Conservation (phyloP, 2,797 vertebrate species). For the Sebastes steindachneri region DNA sequence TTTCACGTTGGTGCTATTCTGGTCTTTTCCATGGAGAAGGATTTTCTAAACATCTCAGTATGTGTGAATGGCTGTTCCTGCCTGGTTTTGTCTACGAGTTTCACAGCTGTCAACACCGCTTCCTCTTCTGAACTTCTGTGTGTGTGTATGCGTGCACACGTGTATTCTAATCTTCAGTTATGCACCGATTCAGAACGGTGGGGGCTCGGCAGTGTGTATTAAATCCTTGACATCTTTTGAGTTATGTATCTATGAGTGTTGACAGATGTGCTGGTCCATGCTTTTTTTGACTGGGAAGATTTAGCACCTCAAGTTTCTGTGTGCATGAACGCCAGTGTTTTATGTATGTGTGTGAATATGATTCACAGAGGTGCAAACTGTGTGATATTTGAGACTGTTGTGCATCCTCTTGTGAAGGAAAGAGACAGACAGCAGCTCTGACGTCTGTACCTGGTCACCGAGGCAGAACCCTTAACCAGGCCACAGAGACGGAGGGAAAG, state of each 20-base stretch:
- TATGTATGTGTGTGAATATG: neutral
- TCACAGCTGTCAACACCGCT: constrained; percentile 58
- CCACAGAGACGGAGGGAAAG: constrained; percentile 32
- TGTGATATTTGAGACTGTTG: constrained; percentile 16
- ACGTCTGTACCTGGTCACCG: constrained; percentile 53
- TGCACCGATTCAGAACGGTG: neutral
- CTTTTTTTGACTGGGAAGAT: constrained; percentile 46
- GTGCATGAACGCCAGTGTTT: constrained; percentile 11
- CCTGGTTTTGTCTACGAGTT: constrained; percentile 47
- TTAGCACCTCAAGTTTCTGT: constrained; percentile 44
- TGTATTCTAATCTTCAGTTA: constrained; percentile 31
- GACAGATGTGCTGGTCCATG: constrained; percentile 51
- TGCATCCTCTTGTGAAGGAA: constrained; percentile 46
- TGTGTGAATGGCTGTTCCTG: constrained; percentile 45
- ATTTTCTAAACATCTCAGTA: constrained; percentile 54
- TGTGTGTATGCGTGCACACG: neutral
- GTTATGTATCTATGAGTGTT: constrained; percentile 43
- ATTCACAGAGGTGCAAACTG: constrained; percentile 19
- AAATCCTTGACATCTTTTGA: constrained; percentile 58
- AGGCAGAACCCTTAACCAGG: constrained; percentile 67
- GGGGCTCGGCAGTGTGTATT: constrained; percentile 13
- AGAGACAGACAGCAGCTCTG: constrained; percentile 50
- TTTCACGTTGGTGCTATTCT: constrained; percentile 42
- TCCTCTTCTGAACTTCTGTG: constrained; percentile 40
- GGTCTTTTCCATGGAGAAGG: constrained; percentile 51